Evolutionary conservation across 2,888 invertebrate genomes (phyloP).

Genomic region (Xanthia togata): DNA sequence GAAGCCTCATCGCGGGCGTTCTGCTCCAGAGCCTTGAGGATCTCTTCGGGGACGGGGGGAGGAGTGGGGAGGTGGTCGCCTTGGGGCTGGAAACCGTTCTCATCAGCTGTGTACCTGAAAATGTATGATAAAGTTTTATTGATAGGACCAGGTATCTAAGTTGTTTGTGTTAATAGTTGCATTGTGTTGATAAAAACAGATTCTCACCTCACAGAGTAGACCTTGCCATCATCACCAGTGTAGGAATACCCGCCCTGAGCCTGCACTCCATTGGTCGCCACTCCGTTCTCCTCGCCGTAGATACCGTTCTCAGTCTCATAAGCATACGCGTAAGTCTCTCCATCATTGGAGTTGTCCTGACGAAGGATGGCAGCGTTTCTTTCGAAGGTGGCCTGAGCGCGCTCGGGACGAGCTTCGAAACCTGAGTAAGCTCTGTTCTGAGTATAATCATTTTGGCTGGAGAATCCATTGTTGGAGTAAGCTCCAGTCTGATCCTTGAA

Average conservation of each 20-base stretch:
- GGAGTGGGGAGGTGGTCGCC: constrained; percentile 87
- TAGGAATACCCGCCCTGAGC: constrained; percentile 86
- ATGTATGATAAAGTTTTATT: not conserved
- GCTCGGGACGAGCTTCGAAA: constrained; percentile 73
- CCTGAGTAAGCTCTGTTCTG: constrained; percentile 51
- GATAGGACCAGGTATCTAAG: too few species aligned
- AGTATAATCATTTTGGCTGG: constrained; percentile 28
- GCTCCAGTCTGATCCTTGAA: constrained; percentile 56
- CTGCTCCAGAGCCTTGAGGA: constrained; percentile 83
- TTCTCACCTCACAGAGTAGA: constrained; percentile 80
- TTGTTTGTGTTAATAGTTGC: too few species aligned
- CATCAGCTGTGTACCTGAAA: constrained; percentile 85
- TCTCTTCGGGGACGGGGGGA: constrained; percentile 86
- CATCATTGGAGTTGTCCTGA: constrained; percentile 82
- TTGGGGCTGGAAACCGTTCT: constrained; percentile 85
- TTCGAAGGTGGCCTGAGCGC: constrained; percentile 82
- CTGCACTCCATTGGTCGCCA: constrained; percentile 84
- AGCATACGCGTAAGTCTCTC: constrained; percentile 82
- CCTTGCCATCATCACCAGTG: constrained; percentile 86
- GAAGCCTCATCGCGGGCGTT: constrained; percentile 86
- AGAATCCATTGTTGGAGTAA: constrained; percentile 40
- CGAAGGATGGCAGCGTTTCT: constrained; percentile 85
- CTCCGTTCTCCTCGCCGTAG: constrained; percentile 83
- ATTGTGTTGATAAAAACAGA: too few species aligned
- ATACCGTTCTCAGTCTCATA: constrained; percentile 87